phyloP scores from a whole-genome alignment of 2,888 invertebrate genomes.

The Drosophila lutescens region DNA sequence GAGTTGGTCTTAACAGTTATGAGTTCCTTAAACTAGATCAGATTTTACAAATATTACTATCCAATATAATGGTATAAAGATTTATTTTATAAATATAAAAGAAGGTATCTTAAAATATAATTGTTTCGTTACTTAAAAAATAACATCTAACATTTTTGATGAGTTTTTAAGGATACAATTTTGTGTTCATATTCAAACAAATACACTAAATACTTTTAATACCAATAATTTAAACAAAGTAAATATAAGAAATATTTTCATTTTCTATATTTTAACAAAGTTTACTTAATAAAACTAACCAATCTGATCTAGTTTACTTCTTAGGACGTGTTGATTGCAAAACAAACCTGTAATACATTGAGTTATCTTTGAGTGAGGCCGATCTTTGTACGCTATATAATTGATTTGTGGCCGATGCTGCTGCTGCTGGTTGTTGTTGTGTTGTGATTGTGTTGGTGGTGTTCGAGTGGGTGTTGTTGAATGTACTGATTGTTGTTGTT shows the following conservation, averaged over 20 bases:
- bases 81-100: too few species aligned
- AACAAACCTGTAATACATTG: conserved; percentile 85
- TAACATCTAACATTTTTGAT: not conserved
- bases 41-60: conserved; percentile 1
- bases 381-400: conserved; percentile 86
- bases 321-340: conserved; percentile 58
- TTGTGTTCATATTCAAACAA: not conserved
- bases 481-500: conserved; percentile 51
- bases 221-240: not conserved
- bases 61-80: not conserved
- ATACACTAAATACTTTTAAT: too few species aligned
- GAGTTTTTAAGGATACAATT: not conserved
- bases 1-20: conserved; percentile 26
- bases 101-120: not conserved
- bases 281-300: not conserved
- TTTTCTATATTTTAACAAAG: not conserved
- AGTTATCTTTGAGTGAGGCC: conserved; percentile 86
- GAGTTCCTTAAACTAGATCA: conserved; percentile 27
- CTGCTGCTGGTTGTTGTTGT: conserved; percentile 77
- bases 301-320: conserved; percentile 31
- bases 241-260: not conserved
- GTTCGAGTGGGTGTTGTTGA: conserved; percentile 59
- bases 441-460: conserved; percentile 67
- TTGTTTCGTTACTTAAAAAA: not conserved
- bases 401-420: conserved; percentile 84